A percentile compares a stretch with the other conserved stretches of the same genome.
Evolutionary conservation across 1,140 invertebrate genomes (phyloP).

Genomic region (Eupristina koningsbergeri): DNA sequence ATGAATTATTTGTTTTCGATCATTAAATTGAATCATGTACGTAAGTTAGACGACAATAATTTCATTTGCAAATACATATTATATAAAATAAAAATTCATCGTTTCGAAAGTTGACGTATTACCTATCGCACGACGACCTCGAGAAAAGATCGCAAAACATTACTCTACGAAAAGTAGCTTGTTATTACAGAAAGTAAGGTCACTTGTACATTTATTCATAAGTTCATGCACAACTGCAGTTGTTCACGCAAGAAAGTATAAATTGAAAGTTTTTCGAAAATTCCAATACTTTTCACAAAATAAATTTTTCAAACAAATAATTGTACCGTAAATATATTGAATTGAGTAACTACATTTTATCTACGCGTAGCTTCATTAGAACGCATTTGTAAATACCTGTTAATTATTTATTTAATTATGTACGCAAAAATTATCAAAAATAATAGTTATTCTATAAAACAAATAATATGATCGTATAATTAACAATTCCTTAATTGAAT

Average conservation of each 20-base stretch:
- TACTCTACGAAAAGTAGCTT: neutral
- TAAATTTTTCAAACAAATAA: too few species aligned
- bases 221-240: neutral
- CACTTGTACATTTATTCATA: neutral
- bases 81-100: neutral
- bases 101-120: constrained; percentile 14
- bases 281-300: neutral
- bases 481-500: neutral
- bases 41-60: neutral
- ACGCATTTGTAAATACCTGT: neutral
- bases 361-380: too few species aligned
- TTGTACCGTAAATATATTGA: neutral
- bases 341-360: neutral
- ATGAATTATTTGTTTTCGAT: too few species aligned
- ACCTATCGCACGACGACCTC: constrained; percentile 18
- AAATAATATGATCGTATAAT: neutral
- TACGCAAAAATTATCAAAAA: neutral
- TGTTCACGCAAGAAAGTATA: neutral
- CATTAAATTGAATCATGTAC: neutral
- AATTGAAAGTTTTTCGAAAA: too few species aligned
- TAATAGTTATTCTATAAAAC: neutral
- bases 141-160: neutral
- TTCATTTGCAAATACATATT: neutral
- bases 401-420: neutral
- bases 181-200: constrained; percentile 26